Conservation (phyloP, 1,140 invertebrate genomes). For the Diploscapter pachys region DNA sequence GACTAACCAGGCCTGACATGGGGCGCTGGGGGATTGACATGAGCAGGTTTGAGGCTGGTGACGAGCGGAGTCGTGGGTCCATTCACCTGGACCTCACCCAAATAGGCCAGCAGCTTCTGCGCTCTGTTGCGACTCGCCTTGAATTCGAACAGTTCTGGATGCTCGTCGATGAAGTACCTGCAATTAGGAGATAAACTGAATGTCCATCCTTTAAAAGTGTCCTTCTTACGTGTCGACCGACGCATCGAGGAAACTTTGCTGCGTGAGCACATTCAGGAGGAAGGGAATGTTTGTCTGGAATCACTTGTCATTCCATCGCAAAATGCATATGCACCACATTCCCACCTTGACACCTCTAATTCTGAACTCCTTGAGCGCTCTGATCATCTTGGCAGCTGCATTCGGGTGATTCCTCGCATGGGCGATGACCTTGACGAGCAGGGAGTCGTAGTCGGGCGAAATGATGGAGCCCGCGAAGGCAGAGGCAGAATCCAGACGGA, state of each 20-base stretch:
- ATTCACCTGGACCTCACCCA: slow-evolving; percentile 82
- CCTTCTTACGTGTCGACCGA: slow-evolving; percentile 74
- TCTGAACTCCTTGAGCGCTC: slow-evolving; percentile 89
- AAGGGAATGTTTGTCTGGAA: slow-evolving; percentile 82
- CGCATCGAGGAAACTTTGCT: slow-evolving; percentile 91
- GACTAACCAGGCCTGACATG: not conserved
- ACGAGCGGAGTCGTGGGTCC: slow-evolving; percentile 88
- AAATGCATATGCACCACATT: slow-evolving; percentile 23
- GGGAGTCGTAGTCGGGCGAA: slow-evolving; percentile 95
- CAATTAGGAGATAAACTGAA: too few relatives aligned
- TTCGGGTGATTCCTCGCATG: slow-evolving; percentile 82
- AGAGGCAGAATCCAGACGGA: slow-evolving; percentile 84
- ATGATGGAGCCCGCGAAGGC: slow-evolving; percentile 94
- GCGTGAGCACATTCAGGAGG: slow-evolving; percentile 89
- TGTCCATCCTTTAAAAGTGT: too few relatives aligned
- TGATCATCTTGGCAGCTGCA: slow-evolving; percentile 89
- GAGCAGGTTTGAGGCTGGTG: slow-evolving; percentile 79
- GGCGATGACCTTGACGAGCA: slow-evolving; percentile 92
- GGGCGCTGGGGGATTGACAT: slow-evolving; percentile 65
- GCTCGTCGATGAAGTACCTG: slow-evolving; percentile 89
- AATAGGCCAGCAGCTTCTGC: slow-evolving; percentile 88
- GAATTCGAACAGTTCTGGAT: slow-evolving; percentile 92
- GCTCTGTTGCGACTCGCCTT: slow-evolving; percentile 82
- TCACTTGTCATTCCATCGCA: slow-evolving; percentile 66
- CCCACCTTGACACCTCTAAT: slow-evolving; percentile 88